phyloP scores from a whole-genome alignment of 2,113 vertebrate species.

The Pollachius pollachius region DNA sequence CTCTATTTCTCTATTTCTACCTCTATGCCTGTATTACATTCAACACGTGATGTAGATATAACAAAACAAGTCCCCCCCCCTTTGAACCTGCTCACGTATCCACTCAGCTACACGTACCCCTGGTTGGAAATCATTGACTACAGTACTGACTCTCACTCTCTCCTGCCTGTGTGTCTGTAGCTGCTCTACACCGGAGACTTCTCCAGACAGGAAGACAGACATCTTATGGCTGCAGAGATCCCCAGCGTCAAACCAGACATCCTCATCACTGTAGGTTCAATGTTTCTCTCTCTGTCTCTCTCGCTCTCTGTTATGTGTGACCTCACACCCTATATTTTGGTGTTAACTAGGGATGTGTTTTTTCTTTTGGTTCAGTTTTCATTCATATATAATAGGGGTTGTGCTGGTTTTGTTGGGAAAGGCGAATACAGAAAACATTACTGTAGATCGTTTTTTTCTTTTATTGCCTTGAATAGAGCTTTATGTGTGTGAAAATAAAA shows the following conservation, averaged over 20 bases:
- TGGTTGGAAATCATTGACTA: not conserved
- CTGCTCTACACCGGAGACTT: conserved; percentile 97
- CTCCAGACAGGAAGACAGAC: conserved; percentile 95
- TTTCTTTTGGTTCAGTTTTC: not conserved
- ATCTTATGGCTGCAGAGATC: conserved; percentile 97
- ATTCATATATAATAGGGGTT: not conserved
- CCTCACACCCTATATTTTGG: too few species aligned
- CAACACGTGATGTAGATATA: too few species aligned
- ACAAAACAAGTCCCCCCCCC: too few species aligned
- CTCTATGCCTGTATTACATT: too few species aligned
- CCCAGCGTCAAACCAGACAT: conserved; percentile 97
- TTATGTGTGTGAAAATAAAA: too few species aligned
- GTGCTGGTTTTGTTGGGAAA: not conserved
- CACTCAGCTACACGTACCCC: too few species aligned
- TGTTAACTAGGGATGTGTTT: not conserved
- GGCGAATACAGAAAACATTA: too few species aligned
- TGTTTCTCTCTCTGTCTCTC: not conserved
- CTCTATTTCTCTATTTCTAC: too few species aligned
- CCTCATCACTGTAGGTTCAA: conserved; percentile 88
- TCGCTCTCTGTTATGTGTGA: not conserved
- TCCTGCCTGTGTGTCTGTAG: conserved; percentile 52
- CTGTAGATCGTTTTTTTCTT: not conserved
- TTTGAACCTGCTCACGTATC: too few species aligned
- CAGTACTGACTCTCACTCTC: not conserved
- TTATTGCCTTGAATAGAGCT: too few species aligned